Conservation (phyloP, 2,797 vertebrate species). For the Apodemus agrarius region DNA sequence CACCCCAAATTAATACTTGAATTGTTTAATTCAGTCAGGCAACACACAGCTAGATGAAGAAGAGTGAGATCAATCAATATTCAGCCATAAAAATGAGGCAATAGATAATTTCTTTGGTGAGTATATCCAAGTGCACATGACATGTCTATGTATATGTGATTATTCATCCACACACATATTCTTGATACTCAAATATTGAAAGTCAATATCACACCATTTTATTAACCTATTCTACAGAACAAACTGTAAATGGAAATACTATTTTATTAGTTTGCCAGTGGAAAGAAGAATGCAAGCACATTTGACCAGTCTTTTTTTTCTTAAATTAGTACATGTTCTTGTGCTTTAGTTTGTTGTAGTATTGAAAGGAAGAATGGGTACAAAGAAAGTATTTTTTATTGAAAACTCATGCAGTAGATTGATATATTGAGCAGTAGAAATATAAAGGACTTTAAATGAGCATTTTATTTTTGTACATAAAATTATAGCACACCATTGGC, state of each 20-base stretch:
- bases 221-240: slow-evolving; percentile 25
- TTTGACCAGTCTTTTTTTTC: neutral
- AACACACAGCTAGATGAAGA: neutral
- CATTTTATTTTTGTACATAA: neutral
- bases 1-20: neutral
- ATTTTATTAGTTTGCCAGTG: neutral
- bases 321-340: neutral
- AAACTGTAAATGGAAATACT: neutral
- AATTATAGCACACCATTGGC: neutral
- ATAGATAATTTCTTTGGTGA: neutral
- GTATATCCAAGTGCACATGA: neutral
- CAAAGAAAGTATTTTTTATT: neutral
- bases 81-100: neutral
- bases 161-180: neutral
- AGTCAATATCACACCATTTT: neutral
- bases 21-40: neutral
- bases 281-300: neutral
- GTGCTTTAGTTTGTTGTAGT: neutral
- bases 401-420: neutral
- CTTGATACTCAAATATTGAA: neutral
- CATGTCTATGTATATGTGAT: neutral
- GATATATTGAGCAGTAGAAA: neutral
- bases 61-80: neutral
- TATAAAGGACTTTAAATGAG: neutral
- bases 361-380: neutral